Conservation (phyloP, 1,140 invertebrate species). For the Heliconius congener region DNA sequence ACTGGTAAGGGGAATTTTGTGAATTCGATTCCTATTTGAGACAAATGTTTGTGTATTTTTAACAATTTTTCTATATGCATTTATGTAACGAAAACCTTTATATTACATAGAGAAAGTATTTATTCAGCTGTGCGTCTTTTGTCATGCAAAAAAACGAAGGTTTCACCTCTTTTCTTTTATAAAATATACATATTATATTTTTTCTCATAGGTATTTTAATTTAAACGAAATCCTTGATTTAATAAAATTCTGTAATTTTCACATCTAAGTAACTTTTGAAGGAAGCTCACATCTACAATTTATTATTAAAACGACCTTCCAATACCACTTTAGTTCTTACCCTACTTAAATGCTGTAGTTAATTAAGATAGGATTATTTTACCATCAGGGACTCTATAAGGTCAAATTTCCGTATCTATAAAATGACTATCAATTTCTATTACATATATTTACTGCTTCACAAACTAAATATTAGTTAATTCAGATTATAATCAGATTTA, state of each 20-base stretch:
- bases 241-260: too few relatives aligned
- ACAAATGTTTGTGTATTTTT: not conserved
- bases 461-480: too few relatives aligned
- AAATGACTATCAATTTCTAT: not conserved
- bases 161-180: too few relatives aligned
- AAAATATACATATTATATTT: too few relatives aligned
- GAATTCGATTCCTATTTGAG: not conserved
- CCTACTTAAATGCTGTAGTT: not conserved
- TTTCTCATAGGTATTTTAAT: too few relatives aligned
- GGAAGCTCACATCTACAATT: not conserved
- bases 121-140: too few relatives aligned
- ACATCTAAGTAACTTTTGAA: too few relatives aligned
- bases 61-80: too few relatives aligned
- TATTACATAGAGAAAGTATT: too few relatives aligned
- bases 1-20: not conserved
- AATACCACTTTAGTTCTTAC: not conserved
- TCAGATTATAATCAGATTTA: too few relatives aligned
- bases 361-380: not conserved
- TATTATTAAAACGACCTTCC: not conserved
- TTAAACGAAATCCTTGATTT: too few relatives aligned
- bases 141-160: fast-evolving
- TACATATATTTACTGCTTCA: not conserved
- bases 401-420: not conserved
- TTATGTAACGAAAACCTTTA: too few relatives aligned
- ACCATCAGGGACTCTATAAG: not conserved